Base-by-base conservation (phyloP, 2,888 invertebrate genomes). In the Xiphydria camelus region DNA sequence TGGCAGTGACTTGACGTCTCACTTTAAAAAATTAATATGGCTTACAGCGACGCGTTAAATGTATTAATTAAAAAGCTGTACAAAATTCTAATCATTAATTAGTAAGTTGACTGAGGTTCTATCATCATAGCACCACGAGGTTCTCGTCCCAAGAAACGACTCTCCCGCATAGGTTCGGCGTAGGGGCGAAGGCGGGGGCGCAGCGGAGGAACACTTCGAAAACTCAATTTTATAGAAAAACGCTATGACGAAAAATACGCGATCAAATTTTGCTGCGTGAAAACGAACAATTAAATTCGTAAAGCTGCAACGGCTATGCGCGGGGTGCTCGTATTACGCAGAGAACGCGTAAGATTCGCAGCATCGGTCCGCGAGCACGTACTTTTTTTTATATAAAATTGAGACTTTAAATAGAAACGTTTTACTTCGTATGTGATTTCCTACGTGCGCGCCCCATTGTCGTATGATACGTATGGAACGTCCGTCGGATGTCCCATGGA, bases 61-160 rank as follows among this genome's bases (percentile, higher is more conserved):
- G 55, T 61, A 65, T 62, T 61, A 61, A 64, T 68, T 61, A 65
- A 66, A 54, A 73, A 72, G 70, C 72, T 73, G 70, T 73, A 73
- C 71, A 71, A 65, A 64, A 60, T 47, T 53, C 54, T 57, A 61
- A 62, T 56, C 26, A 67, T 65, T 59, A 60, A 57, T 59, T 53
- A 63, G 49, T 58, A 57, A 59, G 58, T 56, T 63, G 62, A 70
- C 61, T 61, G 63, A 57, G 55, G 51, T 51, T 60, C 53, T 62
- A 59, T 55, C 42, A 49, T 61, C 57, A 59, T 61, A 69, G 66
- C 64, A 70, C 62, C 66, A 53, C 53, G 53, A 55, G 47, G 53
- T 53, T n/a, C n/a, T 58, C 53, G 40, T 55, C 54, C 47, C 41
- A 45, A 55, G 55, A 47, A 62, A 60, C 50, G 53, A 15, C 25